Percentiles rank a stretch among this genome's conserved stretches.
These are phyloP conservation scores for Mormyrops boulengeri DNA, from an alignment of 2,797 vertebrate genomes.

Conservation along the genomic window DNA sequence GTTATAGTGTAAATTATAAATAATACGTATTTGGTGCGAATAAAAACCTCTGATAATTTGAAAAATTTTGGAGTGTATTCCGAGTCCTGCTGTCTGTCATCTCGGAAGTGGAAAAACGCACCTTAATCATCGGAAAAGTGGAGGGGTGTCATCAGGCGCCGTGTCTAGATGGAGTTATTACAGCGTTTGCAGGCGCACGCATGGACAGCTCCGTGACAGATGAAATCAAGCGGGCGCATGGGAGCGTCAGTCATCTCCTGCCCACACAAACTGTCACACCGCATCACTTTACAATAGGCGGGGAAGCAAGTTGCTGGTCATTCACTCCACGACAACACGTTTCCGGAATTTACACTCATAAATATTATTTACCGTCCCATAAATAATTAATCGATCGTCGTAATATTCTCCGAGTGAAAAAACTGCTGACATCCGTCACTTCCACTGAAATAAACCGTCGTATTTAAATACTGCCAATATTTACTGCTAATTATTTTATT, in stretches of 20 bases:
- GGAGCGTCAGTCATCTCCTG: conserved; percentile 3
- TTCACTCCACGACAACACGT: not conserved
- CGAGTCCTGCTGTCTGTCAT: not conserved
- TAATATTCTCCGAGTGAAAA: not conserved
- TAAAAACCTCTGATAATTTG: not conserved
- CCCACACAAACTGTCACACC: not conserved
- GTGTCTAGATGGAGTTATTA: not conserved
- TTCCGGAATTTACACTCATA: not conserved
- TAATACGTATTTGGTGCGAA: not conserved
- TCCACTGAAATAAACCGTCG: not conserved
- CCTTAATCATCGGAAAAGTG: not conserved
- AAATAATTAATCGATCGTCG: not conserved
- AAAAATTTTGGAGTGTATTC: not conserved
- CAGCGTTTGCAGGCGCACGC: not conserved
- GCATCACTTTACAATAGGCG: not conserved
- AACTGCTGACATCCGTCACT: not conserved
- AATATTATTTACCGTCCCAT: not conserved
- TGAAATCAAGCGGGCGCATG: not conserved
- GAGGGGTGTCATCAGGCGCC: not conserved
- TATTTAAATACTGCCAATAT: not conserved
- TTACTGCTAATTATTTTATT: not conserved
- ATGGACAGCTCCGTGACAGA: conserved; percentile 11
- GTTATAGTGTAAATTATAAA: not conserved
- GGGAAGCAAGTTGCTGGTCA: not conserved
- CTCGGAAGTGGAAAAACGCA: not conserved